Evolutionary conservation across 2,888 invertebrate species (phyloP).

Genomic region (Chrysolina americana): DNA sequence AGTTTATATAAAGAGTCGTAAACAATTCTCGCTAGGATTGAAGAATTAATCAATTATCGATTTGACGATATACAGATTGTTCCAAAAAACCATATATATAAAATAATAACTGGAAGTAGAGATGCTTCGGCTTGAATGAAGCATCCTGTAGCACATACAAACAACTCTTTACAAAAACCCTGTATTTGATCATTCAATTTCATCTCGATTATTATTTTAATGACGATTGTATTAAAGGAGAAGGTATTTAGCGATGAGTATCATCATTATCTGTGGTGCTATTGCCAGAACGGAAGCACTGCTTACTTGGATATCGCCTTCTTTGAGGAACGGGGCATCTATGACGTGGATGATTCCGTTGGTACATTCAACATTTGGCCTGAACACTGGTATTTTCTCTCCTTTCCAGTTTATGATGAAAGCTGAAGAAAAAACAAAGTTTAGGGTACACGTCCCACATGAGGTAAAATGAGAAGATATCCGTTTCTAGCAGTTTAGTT

Average conservation of each 20-base stretch:
- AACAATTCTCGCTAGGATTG: not conserved
- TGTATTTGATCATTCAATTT: constrained; percentile 33
- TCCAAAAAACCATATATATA: too few relatives aligned
- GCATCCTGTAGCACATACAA: not conserved
- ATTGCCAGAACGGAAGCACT: constrained; percentile 60
- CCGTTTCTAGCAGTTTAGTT: too few relatives aligned
- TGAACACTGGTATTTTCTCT: constrained; percentile 85
- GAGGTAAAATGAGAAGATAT: too few relatives aligned
- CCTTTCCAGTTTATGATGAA: constrained; percentile 90
- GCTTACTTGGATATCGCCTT: constrained; percentile 85
- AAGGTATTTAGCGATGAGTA: constrained; percentile 64
- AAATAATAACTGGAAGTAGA: not conserved
- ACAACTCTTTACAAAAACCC: constrained; percentile 46
- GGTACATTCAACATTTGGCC: constrained; percentile 95
- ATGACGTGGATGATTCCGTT: constrained; percentile 97
- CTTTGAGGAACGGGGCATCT: constrained; percentile 87
- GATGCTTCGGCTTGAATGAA: not conserved
- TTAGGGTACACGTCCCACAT: too few relatives aligned
- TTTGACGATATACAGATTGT: not conserved
- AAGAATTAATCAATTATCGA: constrained; percentile 9
- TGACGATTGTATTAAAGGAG: constrained; percentile 51
- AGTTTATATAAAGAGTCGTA: constrained; percentile 28
- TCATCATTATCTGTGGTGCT: constrained; percentile 67
- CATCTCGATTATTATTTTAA: constrained; percentile 26
- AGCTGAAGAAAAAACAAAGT: constrained; percentile 72